Evolutionary conservation across 2,797 vertebrate genomes (phyloP).

Genomic region (Aselliscus stoliczkanus): DNA sequence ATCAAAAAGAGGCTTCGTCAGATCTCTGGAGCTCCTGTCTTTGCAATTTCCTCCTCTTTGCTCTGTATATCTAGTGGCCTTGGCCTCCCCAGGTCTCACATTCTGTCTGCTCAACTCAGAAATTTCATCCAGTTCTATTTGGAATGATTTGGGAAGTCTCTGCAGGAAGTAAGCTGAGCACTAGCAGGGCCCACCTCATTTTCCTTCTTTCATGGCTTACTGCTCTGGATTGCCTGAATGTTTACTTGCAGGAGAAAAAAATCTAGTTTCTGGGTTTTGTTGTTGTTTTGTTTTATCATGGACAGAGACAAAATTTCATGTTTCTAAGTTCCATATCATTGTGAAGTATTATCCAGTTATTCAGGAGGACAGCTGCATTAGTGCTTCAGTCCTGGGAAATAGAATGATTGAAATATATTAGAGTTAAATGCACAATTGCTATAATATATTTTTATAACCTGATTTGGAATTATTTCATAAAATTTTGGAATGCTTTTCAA

Average conservation of each 20-base stretch:
- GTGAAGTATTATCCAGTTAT: neutral
- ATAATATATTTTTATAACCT: neutral
- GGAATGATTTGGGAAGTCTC: neutral
- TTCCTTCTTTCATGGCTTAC: neutral
- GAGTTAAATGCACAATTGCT: neutral
- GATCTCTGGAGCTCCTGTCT: neutral
- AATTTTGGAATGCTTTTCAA: neutral
- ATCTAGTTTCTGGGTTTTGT: neutral
- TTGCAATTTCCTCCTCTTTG: neutral
- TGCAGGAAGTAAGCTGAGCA: neutral
- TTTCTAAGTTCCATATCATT: neutral
- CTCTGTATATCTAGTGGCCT: no score
- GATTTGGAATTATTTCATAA: neutral
- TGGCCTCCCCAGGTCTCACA: neutral
- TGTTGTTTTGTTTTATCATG: neutral
- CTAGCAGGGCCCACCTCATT: no score
- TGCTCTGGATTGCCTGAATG: neutral
- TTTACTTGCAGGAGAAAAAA: neutral
- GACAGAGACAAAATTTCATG: neutral
- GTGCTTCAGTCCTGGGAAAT: neutral
- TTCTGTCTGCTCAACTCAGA: neutral
- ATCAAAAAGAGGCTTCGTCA: neutral
- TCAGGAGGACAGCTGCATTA: neutral
- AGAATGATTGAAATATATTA: neutral
- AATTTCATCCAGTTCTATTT: neutral